phyloP scores from a whole-genome alignment of 2,888 invertebrate species.

The Limnephilus marmoratus region DNA sequence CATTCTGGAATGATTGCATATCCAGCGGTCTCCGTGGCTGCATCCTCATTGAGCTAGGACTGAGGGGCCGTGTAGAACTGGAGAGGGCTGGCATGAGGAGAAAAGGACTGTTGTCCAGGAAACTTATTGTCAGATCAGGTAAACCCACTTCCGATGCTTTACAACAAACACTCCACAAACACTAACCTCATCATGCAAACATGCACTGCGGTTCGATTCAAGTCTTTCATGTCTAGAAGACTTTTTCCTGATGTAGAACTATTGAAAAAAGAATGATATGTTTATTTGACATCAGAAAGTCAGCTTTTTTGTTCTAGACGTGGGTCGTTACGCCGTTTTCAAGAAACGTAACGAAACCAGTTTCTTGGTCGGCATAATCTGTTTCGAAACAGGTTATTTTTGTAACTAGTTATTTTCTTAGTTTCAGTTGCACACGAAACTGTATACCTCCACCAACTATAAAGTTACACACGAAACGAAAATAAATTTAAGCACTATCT shows the following conservation, averaged over 20 bases:
- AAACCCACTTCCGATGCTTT: constrained; percentile 57
- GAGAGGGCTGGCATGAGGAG: constrained; percentile 98
- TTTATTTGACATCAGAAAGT: not conserved
- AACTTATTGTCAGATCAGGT: constrained; percentile 79
- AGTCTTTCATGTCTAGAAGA: not conserved
- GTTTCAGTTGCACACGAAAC: no score
- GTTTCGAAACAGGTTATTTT: no score
- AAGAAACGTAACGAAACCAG: no score
- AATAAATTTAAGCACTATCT: no score
- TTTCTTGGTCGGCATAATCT: no score
- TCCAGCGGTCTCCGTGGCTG: constrained; percentile 99
- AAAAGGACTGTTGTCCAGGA: constrained; percentile 92
- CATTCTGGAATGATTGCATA: constrained; percentile 99
- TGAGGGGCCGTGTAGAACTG: constrained; percentile 96
- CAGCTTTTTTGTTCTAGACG: no score
- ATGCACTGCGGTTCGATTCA: not conserved
- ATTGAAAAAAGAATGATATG: not conserved
- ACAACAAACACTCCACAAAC: constrained; percentile 56
- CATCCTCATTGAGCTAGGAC: constrained; percentile 96
- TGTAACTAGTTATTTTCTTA: no score
- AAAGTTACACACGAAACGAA: no score
- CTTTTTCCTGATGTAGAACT: not conserved
- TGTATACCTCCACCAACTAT: no score
- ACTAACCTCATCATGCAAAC: not conserved
- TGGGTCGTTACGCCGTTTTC: no score